phyloP scores from a whole-genome alignment of 2,888 invertebrate species.

The Conomelus anceps region DNA sequence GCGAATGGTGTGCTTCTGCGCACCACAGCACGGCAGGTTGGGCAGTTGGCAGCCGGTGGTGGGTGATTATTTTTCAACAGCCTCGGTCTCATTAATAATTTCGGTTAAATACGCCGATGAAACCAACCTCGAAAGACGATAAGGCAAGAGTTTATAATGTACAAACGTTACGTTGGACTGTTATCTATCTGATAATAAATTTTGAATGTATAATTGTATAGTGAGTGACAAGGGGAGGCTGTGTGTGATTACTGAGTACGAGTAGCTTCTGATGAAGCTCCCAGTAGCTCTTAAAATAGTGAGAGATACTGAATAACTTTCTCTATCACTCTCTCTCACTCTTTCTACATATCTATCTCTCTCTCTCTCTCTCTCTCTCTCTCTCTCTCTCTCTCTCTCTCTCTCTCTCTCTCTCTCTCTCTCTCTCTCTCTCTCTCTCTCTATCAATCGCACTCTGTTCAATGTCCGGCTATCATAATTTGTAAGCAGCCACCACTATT shows the following conservation, averaged over 20 bases:
- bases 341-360: too few relatives aligned
- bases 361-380: too few relatives aligned
- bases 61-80: background rate
- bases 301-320: too few relatives aligned
- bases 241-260: background rate
- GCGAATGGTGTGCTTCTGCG: background rate
- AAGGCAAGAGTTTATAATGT: background rate
- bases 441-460: background rate
- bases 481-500: background rate
- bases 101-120: background rate
- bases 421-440: too few relatives aligned
- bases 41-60: background rate
- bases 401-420: too few relatives aligned
- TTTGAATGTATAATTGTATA: background rate
- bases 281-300: background rate
- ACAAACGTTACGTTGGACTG: background rate
- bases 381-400: too few relatives aligned
- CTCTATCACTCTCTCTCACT: too few relatives aligned
- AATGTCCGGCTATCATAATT: background rate
- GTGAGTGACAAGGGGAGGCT: background rate
- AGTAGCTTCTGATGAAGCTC: background rate
- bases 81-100: background rate
- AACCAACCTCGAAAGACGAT: background rate
- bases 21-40: background rate
- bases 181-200: background rate